Evolutionary conservation across 2,797 vertebrate species (phyloP).

Genomic region (Gymnothorax javanicus): DNA sequence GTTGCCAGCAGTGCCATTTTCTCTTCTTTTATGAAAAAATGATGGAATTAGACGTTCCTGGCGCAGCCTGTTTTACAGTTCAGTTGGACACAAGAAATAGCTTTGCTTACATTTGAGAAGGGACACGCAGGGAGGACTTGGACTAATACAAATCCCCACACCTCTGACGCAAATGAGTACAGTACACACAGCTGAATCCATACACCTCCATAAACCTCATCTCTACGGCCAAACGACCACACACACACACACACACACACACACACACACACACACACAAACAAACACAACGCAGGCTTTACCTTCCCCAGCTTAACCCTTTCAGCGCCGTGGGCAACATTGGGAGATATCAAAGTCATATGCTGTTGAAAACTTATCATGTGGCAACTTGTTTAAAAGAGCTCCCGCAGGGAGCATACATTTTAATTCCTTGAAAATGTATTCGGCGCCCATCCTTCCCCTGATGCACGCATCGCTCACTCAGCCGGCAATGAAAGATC

Average conservation of each 20-base stretch:
- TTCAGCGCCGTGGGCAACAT: too few relatives aligned
- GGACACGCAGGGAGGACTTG: neutral
- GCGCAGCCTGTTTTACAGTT: neutral
- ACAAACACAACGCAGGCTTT: neutral
- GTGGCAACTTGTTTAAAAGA: too few relatives aligned
- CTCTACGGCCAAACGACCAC: neutral
- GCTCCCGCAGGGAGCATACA: too few relatives aligned
- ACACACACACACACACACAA: neutral
- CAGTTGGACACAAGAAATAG: neutral
- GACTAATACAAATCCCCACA: neutral
- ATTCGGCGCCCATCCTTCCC: neutral
- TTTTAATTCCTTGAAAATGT: too few relatives aligned
- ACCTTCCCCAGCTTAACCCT: neutral
- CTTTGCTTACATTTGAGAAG: neutral
- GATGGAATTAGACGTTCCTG: neutral
- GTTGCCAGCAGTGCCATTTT: neutral
- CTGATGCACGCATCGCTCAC: neutral
- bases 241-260: neutral
- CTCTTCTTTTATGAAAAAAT: neutral
- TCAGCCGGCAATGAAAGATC: neutral
- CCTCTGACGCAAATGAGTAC: neutral
- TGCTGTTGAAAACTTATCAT: too few relatives aligned
- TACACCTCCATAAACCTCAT: neutral
- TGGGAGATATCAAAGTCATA: too few relatives aligned
- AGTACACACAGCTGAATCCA: neutral